Evolutionary conservation across 2,888 invertebrate species (phyloP).

Genomic region (Geophilus truncorum): DNA sequence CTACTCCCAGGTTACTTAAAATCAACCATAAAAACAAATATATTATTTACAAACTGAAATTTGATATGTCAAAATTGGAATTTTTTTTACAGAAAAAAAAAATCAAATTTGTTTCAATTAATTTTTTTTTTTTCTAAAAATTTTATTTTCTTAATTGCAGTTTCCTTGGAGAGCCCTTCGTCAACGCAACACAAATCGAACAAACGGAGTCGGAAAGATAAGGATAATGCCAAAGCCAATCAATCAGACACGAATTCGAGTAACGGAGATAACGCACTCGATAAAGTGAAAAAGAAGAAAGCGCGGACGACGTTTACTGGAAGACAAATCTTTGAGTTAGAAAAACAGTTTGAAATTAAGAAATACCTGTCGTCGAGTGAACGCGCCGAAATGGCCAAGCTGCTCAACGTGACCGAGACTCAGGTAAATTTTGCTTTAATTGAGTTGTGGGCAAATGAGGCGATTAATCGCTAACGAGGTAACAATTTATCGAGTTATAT

Average conservation of each 20-base stretch:
- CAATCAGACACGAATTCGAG: constrained; percentile 22
- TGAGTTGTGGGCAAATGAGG: background rate
- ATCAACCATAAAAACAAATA: too few relatives aligned
- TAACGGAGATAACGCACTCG: constrained; percentile 28
- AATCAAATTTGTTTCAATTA: too few relatives aligned
- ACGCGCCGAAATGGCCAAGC: constrained; percentile 87
- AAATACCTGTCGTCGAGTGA: constrained; percentile 94
- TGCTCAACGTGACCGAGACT: constrained; percentile 90
- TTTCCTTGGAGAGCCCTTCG: constrained; percentile 27
- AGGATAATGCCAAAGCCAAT: constrained; percentile 30
- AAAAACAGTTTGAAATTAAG: constrained; percentile 91
- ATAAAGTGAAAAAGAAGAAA: constrained; percentile 56
- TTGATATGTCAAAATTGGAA: too few relatives aligned
- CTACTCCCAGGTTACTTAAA: too few relatives aligned
- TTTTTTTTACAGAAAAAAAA: too few relatives aligned
- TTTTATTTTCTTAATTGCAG: background rate
- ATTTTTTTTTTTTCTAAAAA: background rate
- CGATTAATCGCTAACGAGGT: background rate
- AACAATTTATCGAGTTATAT: background rate
- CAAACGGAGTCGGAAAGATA: constrained; percentile 30
- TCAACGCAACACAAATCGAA: constrained; percentile 25
- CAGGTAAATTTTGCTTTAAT: constrained; percentile 61
- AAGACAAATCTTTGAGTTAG: constrained; percentile 91
- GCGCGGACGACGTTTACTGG: constrained; percentile 94
- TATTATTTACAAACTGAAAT: too few relatives aligned